Percentiles rank a stretch among this genome's conserved stretches.
Evolutionary conservation across 2,113 vertebrate genomes (phyloP).

Genomic region (Hippocampus mohnikei): DNA sequence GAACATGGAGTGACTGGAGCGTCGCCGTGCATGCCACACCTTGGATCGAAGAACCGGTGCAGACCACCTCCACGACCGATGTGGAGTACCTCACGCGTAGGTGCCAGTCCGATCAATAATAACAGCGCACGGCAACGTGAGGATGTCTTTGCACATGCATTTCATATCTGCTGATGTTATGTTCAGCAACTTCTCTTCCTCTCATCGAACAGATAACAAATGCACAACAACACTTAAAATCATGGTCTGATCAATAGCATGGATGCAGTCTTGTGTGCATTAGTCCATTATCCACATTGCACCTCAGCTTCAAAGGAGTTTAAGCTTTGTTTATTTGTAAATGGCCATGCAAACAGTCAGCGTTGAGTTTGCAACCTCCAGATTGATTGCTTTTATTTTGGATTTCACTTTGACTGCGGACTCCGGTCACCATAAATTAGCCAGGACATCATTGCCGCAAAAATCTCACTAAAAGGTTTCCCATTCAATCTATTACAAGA

Average conservation of each 20-base stretch:
- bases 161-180: not conserved
- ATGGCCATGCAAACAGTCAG: not conserved
- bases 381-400: not conserved
- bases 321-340: not conserved
- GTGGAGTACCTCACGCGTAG: slow-evolving; percentile 63
- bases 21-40: slow-evolving; percentile 91
- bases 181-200: not conserved
- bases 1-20: slow-evolving; percentile 98
- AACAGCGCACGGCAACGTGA: not conserved
- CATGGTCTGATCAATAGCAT: not conserved
- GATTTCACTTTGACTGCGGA: not conserved
- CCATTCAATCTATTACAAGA: not conserved
- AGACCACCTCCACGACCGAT: slow-evolving; percentile 78
- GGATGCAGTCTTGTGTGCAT: not conserved
- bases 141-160: not conserved
- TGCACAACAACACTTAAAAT: not conserved
- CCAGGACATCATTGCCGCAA: not conserved
- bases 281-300: not conserved
- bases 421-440: not conserved
- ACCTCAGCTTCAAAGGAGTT: not conserved
- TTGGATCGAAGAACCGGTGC: slow-evolving; percentile 88
- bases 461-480: not conserved
- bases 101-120: not conserved
- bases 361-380: not conserved
- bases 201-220: not conserved